Base-by-base conservation (phyloP, 2,113 vertebrate genomes). In the Aspiorhynchus laticeps region DNA sequence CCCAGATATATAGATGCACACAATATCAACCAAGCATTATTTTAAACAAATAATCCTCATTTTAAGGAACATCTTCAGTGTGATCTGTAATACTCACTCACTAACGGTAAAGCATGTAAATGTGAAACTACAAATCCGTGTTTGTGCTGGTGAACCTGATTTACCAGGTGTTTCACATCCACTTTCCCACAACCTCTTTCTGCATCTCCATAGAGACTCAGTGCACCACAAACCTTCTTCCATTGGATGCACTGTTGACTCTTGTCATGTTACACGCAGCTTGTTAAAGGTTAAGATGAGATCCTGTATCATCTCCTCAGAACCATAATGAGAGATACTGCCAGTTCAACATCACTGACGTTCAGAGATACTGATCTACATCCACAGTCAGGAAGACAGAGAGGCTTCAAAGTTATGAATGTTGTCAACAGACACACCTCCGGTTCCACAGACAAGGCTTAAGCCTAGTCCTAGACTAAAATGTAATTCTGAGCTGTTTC, bases 131-230 rank as follows among this genome's bases (percentile, higher is more conserved):
- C 77, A 74, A 19, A 69, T 89, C 86, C 43, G 41, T 81, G 43
- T 84, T 79, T 63, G 73, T 84, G 56, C 82, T 82, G 71, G 41
- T 76, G 74, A 83, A 80, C 80, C 86, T 86, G 86, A 83, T 85
- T 85, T 65, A 85, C 86, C 84, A 86, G 88, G 84, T 87, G 86
- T 89, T 88, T 89, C 88, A 89, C 65, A 87, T 89, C 88, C 84
- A 86, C 84, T 80, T 89, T 87, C 88, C 83, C 88, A 89, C 83
- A 89, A 87, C 88, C 88, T 87, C 88, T 89, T 89, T 89, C 73
- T 89, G 83, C 4, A 7, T 85, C 69, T 69, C 82, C 83, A 61
- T 17, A 59, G 86, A 85, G 48, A 75, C 69, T 46, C 48, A 28
- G 9, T 19, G 17, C 59, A 76, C 65, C n/a, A n/a, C 69, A 41